Evolutionary conservation across 2,797 vertebrate genomes (phyloP), one percentile per base, ranked within the genome.

Genomic region (Hydrolagus colliei): DNA sequence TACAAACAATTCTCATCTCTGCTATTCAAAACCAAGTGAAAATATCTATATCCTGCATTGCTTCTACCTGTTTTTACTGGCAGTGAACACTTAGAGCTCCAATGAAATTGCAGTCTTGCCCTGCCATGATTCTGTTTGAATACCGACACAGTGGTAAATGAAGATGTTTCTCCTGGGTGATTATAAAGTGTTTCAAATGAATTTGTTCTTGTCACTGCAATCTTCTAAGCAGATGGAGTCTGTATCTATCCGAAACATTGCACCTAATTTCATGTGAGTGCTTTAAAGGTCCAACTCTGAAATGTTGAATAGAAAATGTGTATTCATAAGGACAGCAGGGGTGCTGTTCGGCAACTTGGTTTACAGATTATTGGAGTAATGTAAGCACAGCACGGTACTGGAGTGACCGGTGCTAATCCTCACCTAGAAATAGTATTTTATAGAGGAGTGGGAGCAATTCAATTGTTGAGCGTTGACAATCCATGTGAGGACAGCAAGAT

Each of bases 241-340:
- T 52, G 35, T 84, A 52, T 52, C 79, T 41, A 84, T 84, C 79
- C 18, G 32, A 52, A 52, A 10, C 65, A 84, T 71, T 71, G 32
- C 13, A 52, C 63, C 32, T 82, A 35, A 71, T 67, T 68, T 84
- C 63, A 84, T 84, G 18, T 84, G 65, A 71, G 65, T 52, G 71
- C 65, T 18, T 67, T 67, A 52, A 82, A 71, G 65, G 71, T 62
- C 78, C 22, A 41, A 20, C 35, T 84, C 32, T 32, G 68, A 84
- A 35, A 84, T 16, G 3, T 35, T 84, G 32, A 84, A 84, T 68
- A 41, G 22, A 6, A 52, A 52, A 52, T 52, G 63, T 52, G 65
- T 84, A 84, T 84, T 84, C 63, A 84, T 84, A 20, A 71, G 63
- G 67, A 11, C 35, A 71, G 79, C 65, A 84, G 79, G 41, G 79